Evolutionary conservation across 2,113 vertebrate genomes (phyloP).

Genomic region (Indicator indicator): DNA sequence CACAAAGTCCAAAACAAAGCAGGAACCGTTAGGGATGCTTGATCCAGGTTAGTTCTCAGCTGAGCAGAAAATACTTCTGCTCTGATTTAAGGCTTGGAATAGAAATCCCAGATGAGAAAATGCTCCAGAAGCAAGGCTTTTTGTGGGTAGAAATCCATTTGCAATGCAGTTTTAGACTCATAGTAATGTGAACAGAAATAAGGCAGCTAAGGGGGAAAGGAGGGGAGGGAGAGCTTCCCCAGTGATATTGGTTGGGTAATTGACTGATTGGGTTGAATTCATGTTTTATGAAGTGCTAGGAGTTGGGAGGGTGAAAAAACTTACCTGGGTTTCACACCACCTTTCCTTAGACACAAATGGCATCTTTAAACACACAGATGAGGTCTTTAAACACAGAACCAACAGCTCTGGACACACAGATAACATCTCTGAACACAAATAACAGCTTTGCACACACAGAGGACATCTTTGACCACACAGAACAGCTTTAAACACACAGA

Average conservation of each 20-base stretch:
- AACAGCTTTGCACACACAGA: too few relatives aligned
- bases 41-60: not conserved
- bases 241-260: not conserved
- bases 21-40: not conserved
- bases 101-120: not conserved
- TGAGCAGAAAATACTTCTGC: not conserved
- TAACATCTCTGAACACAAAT: too few relatives aligned
- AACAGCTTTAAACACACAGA: too few relatives aligned
- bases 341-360: not conserved
- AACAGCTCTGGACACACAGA: too few relatives aligned
- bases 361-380: too few relatives aligned
- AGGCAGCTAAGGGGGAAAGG: not conserved
- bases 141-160: not conserved
- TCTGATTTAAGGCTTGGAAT: not conserved
- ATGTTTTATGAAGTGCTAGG: not conserved
- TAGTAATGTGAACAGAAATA: not conserved
- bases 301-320: not conserved
- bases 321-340: not conserved
- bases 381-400: too few relatives aligned
- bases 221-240: too few relatives aligned
- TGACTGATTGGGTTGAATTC: not conserved
- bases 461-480: too few relatives aligned
- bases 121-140: not conserved
- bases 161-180: not conserved
- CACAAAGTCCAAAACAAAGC: slow-evolving; percentile 55